A percentile compares a stretch with the other conserved stretches of the same genome.
Conservation (phyloP, 2,888 invertebrate species). For the Drosophila dives region DNA sequence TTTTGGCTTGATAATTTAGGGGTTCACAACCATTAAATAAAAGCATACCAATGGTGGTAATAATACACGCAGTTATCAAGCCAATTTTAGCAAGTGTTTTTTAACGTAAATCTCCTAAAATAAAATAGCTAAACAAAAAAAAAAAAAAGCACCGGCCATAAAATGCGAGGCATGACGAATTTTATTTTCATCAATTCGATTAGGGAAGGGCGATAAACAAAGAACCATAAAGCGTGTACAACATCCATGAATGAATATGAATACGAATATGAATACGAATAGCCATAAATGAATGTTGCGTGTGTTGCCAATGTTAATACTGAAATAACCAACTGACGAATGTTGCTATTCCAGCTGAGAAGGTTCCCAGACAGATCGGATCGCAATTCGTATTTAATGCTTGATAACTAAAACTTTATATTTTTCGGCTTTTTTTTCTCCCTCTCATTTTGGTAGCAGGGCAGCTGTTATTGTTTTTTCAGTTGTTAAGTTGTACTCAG, state of each 20-base stretch:
- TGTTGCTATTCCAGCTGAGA: conserved; percentile 3
- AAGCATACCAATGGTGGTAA: conserved; percentile 30
- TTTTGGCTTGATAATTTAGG: conserved; percentile 32
- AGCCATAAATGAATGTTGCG: conserved; percentile 46
- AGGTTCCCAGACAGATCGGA: conserved; percentile 52
- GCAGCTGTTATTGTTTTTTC: conserved; percentile 43
- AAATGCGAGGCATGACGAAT: conserved; percentile 30
- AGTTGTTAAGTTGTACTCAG: conserved; percentile 31
- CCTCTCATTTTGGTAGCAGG: conserved; percentile 20
- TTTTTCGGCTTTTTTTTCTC: conserved; percentile 7
- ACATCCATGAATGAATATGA: conserved; percentile 41
- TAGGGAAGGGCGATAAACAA: conserved; percentile 13
- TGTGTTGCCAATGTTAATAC: conserved; percentile 23
- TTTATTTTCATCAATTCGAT: conserved; percentile 39
- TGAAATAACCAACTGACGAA: conserved; percentile 6
- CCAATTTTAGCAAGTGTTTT: conserved; percentile 24
- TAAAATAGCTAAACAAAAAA: not conserved
- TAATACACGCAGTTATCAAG: conserved; percentile 28
- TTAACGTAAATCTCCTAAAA: conserved; percentile 21
- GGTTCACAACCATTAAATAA: conserved; percentile 53
- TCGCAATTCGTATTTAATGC: conserved; percentile 19
- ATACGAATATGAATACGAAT: conserved; percentile 34
- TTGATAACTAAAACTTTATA: conserved; percentile 13
- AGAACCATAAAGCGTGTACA: conserved; percentile 14
- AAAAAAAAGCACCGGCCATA: conserved; percentile 5